Evolutionary conservation across 2,888 invertebrate genomes (phyloP).

Genomic region (Lasioglossum vierecki): DNA sequence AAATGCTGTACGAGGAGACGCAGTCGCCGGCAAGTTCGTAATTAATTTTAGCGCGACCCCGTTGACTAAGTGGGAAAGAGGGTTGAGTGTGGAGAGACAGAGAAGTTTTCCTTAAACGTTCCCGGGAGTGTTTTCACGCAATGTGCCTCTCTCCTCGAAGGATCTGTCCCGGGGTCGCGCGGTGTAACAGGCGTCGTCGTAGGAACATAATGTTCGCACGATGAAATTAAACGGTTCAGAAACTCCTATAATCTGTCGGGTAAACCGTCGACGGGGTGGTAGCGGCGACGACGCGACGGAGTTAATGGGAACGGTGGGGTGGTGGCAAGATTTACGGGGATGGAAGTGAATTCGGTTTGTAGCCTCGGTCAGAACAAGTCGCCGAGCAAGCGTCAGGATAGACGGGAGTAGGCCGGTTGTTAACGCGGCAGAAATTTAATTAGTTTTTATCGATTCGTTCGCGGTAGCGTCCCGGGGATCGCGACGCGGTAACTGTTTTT

Average conservation of each 20-base stretch:
- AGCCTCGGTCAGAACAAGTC: background rate
- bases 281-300: background rate
- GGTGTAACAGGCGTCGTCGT: slow-evolving; percentile 14
- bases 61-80: background rate
- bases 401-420: slow-evolving; percentile 3
- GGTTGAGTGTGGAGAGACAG: background rate
- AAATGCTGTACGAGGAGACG: background rate
- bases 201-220: slow-evolving; percentile 34
- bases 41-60: slow-evolving; percentile 3
- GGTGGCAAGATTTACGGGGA: slow-evolving; percentile 30
- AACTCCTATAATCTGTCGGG: slow-evolving; percentile 40
- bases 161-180: slow-evolving; percentile 6
- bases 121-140: slow-evolving; percentile 1
- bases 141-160: background rate
- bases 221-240: slow-evolving; percentile 51
- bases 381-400: background rate
- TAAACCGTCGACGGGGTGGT: slow-evolving; percentile 17
- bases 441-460: slow-evolving; percentile 26
- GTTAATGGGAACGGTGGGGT: slow-evolving; percentile 31
- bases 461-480: background rate
- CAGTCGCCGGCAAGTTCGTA: background rate
- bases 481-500: background rate
- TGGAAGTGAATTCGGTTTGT: slow-evolving; percentile 21
- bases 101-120: background rate
- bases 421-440: slow-evolving; percentile 30